These are phyloP conservation scores for Polietes domitor DNA, from an alignment of 2,888 invertebrate genomes.

Conservation along the genomic window DNA sequence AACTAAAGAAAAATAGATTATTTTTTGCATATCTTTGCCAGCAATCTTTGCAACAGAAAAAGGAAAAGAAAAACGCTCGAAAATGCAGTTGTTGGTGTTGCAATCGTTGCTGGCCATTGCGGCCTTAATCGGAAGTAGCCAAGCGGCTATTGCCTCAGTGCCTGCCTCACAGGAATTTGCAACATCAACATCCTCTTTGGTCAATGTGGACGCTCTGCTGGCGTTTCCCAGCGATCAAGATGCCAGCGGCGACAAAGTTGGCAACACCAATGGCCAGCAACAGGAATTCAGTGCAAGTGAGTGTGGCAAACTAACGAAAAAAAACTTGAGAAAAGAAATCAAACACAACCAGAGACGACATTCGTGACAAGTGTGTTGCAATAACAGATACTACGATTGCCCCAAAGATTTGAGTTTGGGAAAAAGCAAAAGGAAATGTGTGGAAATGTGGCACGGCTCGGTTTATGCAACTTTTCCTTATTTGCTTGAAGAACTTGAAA, in stretches of 20 bases:
- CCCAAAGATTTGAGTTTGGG: neutral
- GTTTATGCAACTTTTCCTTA: conserved; percentile 25
- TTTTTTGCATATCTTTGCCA: no score
- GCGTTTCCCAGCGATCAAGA: conserved; percentile 63
- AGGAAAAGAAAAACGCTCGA: conserved; percentile 50
- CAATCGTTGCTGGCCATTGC: conserved; percentile 69
- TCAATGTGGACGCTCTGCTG: conserved; percentile 66
- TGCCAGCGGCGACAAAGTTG: conserved; percentile 2
- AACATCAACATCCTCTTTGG: conserved; percentile 68
- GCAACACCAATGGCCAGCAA: neutral
- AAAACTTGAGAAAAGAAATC: neutral
- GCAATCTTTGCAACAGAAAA: conserved; percentile 37
- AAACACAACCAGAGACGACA: conserved; percentile 22
- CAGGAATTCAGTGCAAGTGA: conserved; percentile 38
- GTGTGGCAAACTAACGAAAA: neutral
- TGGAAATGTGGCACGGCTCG: no score
- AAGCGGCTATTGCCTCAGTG: conserved; percentile 66
- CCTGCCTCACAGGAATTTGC: conserved; percentile 61
- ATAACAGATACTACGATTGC: neutral
- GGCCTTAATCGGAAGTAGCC: conserved; percentile 75
- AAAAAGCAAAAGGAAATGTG: conserved; percentile 23
- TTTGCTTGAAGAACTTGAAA: conserved; percentile 29
- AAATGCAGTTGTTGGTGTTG: conserved; percentile 74
- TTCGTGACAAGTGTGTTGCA: conserved; percentile 12
- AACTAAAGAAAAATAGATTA: conserved; percentile 31